phyloP scores from a whole-genome alignment of 2,113 vertebrate species.

The Cebidichthys violaceus region DNA sequence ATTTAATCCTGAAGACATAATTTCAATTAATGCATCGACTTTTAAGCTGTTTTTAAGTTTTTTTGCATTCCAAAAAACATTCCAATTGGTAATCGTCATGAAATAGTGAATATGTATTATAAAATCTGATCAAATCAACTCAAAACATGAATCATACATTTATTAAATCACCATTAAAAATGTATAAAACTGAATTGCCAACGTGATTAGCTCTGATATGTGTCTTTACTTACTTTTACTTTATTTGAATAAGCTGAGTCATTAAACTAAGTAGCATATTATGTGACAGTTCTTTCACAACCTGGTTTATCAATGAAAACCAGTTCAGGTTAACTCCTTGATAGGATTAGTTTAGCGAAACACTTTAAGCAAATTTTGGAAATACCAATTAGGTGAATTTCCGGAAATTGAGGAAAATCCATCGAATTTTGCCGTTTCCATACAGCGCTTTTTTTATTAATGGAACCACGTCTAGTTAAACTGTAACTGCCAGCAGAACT shows the following conservation, averaged over 20 bases:
- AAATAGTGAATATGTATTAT: neutral
- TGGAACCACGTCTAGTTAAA: too few species aligned
- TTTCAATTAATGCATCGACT: neutral
- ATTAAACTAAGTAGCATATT: neutral
- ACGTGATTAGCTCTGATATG: neutral
- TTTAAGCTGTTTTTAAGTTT: neutral
- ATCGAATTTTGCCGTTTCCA: too few species aligned
- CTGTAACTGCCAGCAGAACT: too few species aligned
- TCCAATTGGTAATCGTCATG: constrained; percentile 13
- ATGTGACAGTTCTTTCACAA: neutral
- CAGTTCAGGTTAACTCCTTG: neutral
- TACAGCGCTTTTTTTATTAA: too few species aligned
- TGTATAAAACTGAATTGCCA: neutral
- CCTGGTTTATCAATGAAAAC: neutral
- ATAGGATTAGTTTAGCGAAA: too few species aligned
- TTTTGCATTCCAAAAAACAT: constrained; percentile 12
- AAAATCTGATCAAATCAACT: neutral
- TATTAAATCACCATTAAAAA: neutral
- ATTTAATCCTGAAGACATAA: constrained; percentile 18
- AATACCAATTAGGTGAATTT: too few species aligned
- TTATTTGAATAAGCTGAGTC: neutral
- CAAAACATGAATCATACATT: neutral
- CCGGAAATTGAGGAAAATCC: too few species aligned
- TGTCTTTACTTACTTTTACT: neutral
- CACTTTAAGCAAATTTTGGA: too few species aligned